Evolutionary conservation across 2,797 vertebrate genomes (phyloP), one percentile per base, ranked within the genome.

Genomic region (Remorina albescens): DNA sequence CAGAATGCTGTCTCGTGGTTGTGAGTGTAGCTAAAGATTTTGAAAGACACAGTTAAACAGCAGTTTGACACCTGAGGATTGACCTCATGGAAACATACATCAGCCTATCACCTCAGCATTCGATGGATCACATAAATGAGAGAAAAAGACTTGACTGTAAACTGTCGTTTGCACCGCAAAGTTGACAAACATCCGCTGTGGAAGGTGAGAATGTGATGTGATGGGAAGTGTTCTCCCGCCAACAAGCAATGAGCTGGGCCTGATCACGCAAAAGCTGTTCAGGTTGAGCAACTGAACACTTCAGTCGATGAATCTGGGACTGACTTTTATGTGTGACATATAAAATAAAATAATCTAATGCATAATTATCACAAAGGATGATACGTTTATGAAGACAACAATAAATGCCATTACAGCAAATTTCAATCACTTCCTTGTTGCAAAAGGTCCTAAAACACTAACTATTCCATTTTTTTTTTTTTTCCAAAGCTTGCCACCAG

Each of bases 111-210:
- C 42, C 47, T 21, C 49, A 36, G 25, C 49, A 2, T 13, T 23
- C 15, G 18, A 13, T 15, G 13, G 32, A 75, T 82, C 12, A 26
- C 41, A 41, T 15, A 58, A 58, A 39, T 50, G 46, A n/a, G 16
- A 42, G 36, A 46, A 56, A 64, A 55, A 41, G 30, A 57, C 46
- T n/a, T 16, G 12, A 70, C 37, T 76, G 68, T 76, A 62, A 67
- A 58, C 28, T 23, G 28, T 49, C 56, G 53, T 67, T 62, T 54
- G 67, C 41, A 16, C 8, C 58, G 36, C 59, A 19, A 50, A 71
- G 58, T 55, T 67, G 67, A 67, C 47, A 63, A 82, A 50, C 71
- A 78, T 53, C 61, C 76, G 69, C 26, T 23, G 63, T 64, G 44
- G 34, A 23, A 57, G 72, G 64, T 26, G 28, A 59, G 19, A 41